These are phyloP conservation scores for Brachypodius melanocephalos DNA, from an alignment of 2,113 vertebrate species.

Conservation along the genomic window DNA sequence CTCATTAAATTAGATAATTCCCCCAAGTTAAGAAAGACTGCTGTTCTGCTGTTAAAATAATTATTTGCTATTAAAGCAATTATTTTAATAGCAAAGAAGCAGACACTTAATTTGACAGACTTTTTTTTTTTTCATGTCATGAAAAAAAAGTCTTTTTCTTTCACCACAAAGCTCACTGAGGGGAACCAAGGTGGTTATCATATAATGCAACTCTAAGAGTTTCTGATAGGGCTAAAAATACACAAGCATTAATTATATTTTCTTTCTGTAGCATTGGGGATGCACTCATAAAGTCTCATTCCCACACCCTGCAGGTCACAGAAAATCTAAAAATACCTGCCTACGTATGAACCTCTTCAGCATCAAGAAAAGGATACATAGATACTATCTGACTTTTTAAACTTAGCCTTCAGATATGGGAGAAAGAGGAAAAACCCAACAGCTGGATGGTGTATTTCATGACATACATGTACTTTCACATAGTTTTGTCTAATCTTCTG, in stretches of 20 bases:
- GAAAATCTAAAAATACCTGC: neutral
- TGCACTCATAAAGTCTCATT: neutral
- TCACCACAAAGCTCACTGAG: neutral
- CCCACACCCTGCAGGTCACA: neutral
- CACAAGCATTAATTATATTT: constrained; percentile 26
- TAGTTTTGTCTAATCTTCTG: neutral
- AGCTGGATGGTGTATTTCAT: neutral
- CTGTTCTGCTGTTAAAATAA: constrained; percentile 65
- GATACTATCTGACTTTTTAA: neutral
- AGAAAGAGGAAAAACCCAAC: neutral
- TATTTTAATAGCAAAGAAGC: constrained; percentile 62
- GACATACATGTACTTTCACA: neutral
- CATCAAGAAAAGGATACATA: neutral
- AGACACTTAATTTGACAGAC: constrained; percentile 34
- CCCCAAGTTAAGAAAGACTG: constrained; percentile 68
- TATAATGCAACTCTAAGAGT: neutral
- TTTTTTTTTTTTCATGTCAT: neutral
- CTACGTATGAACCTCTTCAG: neutral
- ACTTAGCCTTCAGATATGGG: neutral
- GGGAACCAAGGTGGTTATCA: neutral
- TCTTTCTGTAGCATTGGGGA: neutral
- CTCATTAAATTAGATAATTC: constrained; percentile 71
- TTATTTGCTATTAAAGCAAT: constrained; percentile 71
- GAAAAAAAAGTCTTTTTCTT: neutral
- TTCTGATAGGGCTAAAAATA: constrained; percentile 19